These are phyloP conservation scores for Sphaeridia pumilis DNA, from an alignment of 2,888 invertebrate genomes.

Conservation along the genomic window DNA sequence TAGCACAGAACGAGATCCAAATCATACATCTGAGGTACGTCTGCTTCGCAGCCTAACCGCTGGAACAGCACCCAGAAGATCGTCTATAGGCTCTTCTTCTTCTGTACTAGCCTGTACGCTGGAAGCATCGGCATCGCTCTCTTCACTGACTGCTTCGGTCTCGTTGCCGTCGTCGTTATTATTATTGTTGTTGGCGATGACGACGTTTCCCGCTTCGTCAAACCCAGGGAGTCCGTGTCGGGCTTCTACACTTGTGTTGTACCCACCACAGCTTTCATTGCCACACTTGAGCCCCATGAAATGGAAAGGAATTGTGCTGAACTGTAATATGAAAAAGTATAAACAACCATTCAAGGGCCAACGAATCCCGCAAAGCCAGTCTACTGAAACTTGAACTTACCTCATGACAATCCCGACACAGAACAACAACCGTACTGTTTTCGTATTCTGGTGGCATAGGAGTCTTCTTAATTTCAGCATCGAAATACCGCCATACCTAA, in stretches of 20 bases:
- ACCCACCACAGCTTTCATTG: constrained; percentile 78
- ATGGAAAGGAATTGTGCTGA: constrained; percentile 70
- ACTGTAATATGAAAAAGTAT: constrained; percentile 45
- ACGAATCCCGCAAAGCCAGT: neutral
- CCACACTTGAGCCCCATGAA: constrained; percentile 76
- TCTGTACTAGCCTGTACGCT: too few species aligned
- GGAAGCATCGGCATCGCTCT: too few species aligned
- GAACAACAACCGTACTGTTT: constrained; percentile 64
- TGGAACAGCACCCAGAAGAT: too few species aligned
- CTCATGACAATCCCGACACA: constrained; percentile 87
- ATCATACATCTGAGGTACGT: too few species aligned
- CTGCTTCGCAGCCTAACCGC: too few species aligned
- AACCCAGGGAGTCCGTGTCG: neutral
- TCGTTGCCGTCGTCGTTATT: constrained; percentile 1
- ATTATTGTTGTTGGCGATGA: neutral
- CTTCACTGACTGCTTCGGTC: neutral
- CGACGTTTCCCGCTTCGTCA: neutral
- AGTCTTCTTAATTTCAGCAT: constrained; percentile 66
- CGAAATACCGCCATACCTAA: constrained; percentile 38
- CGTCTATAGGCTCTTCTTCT: too few species aligned
- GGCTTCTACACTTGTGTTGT: constrained; percentile 59
- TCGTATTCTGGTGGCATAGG: constrained; percentile 75
- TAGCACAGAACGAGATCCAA: too few species aligned
- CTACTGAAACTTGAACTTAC: constrained; percentile 45
- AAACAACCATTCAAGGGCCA: constrained; percentile 11